Evolutionary conservation across 1,140 invertebrate species (phyloP).

Genomic region (Sitodiplosis mosellana): DNA sequence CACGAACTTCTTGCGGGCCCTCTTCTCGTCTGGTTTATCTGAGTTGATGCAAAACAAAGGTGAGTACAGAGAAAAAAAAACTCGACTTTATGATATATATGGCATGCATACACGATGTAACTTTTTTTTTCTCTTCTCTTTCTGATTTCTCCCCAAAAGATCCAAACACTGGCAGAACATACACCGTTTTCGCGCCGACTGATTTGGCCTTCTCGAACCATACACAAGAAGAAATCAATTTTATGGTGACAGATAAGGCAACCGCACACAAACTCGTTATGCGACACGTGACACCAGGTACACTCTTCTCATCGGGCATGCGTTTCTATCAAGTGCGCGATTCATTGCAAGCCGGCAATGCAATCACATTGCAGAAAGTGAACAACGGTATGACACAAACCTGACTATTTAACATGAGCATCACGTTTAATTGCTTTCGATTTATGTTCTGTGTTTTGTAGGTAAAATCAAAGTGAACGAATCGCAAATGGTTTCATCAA

Average conservation of each 20-base stretch:
- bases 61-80: constrained; percentile 3
- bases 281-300: constrained; percentile 54
- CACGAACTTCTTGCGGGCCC: constrained; percentile 53
- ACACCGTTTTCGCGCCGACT: constrained; percentile 69
- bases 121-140: not conserved
- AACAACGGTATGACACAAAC: constrained; percentile 36
- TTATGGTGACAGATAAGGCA: constrained; percentile 35
- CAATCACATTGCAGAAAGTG: constrained; percentile 52
- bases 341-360: constrained; percentile 42
- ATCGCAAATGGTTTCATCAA: constrained; percentile 52
- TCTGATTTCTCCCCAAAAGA: not conserved
- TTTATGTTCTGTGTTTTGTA: constrained; percentile 21
- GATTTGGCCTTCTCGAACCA: constrained; percentile 58
- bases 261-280: constrained; percentile 55
- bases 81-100: not conserved
- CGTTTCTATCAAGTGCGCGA: constrained; percentile 65
- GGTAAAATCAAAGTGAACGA: constrained; percentile 67
- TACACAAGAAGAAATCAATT: constrained; percentile 37
- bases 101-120: not conserved
- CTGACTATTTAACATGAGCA: no score
- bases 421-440: no score
- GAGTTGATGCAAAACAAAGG: constrained; percentile 37
- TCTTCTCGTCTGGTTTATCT: constrained; percentile 52
- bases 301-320: constrained; percentile 66
- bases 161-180: constrained; percentile 36